A percentile compares a stretch with the other conserved stretches of the same genome.
phyloP scores from a whole-genome alignment of 2,797 vertebrate genomes.

The Onychomys torridus region DNA sequence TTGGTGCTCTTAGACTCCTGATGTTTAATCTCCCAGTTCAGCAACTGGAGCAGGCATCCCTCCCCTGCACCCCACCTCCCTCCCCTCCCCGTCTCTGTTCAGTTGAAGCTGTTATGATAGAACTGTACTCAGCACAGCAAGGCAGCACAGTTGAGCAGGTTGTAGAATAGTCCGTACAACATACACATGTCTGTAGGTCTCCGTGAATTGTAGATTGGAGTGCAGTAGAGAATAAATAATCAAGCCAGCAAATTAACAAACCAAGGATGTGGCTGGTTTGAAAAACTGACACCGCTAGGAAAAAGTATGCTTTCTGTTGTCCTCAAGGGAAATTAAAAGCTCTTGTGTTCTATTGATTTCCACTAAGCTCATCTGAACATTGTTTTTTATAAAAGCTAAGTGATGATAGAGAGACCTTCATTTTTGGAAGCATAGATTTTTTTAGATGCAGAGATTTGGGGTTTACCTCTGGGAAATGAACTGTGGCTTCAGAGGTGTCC shows the following conservation, averaged over 20 bases:
- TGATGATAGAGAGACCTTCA: constrained; percentile 1
- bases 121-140: background rate
- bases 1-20: background rate
- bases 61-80: background rate
- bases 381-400: constrained; percentile 63
- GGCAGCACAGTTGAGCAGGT: background rate
- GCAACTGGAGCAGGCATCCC: background rate
- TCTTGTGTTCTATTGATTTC: constrained; percentile 75
- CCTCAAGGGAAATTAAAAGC: constrained; percentile 75
- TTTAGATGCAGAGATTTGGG: constrained; percentile 55
- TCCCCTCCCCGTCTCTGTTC: background rate
- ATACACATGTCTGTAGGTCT: background rate
- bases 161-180: background rate
- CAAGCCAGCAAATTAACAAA: constrained; percentile 39
- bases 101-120: background rate
- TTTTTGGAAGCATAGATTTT: constrained; percentile 54
- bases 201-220: background rate
- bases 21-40: background rate
- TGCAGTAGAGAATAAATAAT: constrained; percentile 11
- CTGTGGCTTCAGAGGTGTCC: background rate
- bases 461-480: constrained; percentile 48
- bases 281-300: constrained; percentile 23
- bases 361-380: constrained; percentile 60
- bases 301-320: background rate
- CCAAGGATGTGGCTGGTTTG: constrained; percentile 35